phyloP scores from a whole-genome alignment of 2,113 vertebrate genomes.

The Nesoenas mayeri region DNA sequence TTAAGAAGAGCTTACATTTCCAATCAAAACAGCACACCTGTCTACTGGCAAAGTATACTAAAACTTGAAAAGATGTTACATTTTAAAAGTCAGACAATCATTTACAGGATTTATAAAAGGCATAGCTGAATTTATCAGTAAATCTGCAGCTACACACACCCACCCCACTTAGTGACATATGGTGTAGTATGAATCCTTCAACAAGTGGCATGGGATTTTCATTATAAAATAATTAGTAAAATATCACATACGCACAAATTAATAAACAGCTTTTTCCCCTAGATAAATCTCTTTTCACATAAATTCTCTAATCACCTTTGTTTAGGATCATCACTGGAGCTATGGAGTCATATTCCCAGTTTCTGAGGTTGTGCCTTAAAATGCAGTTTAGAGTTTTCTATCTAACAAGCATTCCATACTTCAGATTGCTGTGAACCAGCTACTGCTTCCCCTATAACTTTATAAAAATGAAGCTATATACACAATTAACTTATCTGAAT shows the following conservation, averaged over 20 bases:
- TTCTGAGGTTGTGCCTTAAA: neutral
- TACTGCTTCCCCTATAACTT: neutral
- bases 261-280: neutral
- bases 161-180: accelerated
- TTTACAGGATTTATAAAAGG: neutral
- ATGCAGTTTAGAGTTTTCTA: neutral
- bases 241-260: neutral
- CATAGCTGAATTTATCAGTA: neutral
- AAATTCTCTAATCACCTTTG: neutral
- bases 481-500: neutral
- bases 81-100: neutral
- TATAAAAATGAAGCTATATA: neutral
- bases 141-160: neutral
- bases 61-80: neutral
- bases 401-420: neutral
- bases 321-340: neutral
- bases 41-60: neutral
- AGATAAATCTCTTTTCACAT: neutral
- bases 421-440: neutral
- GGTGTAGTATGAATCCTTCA: neutral
- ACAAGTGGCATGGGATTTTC: neutral
- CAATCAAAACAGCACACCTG: neutral
- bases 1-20: neutral
- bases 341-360: neutral
- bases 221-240: neutral